Evolutionary conservation across 1,140 invertebrate species (phyloP), one percentile per base, ranked within the genome.

Genomic region (Campoletis sonorensis): DNA sequence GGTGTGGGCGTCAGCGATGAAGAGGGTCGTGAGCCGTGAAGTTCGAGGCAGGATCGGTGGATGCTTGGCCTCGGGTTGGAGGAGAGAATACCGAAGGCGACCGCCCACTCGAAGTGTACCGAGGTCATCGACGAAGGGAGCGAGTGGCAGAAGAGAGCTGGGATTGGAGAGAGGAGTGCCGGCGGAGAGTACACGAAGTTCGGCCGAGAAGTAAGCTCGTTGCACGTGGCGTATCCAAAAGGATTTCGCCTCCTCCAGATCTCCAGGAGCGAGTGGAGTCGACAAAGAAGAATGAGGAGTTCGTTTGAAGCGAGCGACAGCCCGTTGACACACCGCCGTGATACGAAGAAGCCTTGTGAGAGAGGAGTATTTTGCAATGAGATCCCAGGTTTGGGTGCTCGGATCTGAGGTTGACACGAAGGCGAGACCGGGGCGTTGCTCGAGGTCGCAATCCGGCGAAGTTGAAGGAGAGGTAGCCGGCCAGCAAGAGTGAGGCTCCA

Each of bases 1-100:
- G 3, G 70, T 4, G 78, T 90, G 86, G 10, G 80, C 82, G 49
- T 87, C 71, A 11, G 80, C 11, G n/a, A 89, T 85, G 3, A 89
- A 1, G 1, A 70, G 11, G 4, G 67, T 33, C n/a, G 67, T 70
- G 4, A 70, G n/a, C 15, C 7, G 0, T 15, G 67, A 70, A 15
- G 7, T 2, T 5, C 27, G 67, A 26, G 80, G 73, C 7, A 82
- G 26, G 11, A 82, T 79, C 4, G 81, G 27, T 21, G 76, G 76
- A 64, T 79, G 70, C n/a, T 79, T 79, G 61, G 4, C 27, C 3
- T 79, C 76, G 21, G 33, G 67, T 13, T 15, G 1, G 4, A 82
- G 33, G 18, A 18, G 11, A 1, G 76, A 27, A 27, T 79, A 27
- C 2, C 15, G 15, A 4, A 82, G 58, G 1, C 76, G 81, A 1